Evolutionary conservation across 37 sponge, comb jelly and placozoan genomes (phyloP), one percentile per base, ranked within the genome.

Genomic region (Haliclona indistincta): DNA sequence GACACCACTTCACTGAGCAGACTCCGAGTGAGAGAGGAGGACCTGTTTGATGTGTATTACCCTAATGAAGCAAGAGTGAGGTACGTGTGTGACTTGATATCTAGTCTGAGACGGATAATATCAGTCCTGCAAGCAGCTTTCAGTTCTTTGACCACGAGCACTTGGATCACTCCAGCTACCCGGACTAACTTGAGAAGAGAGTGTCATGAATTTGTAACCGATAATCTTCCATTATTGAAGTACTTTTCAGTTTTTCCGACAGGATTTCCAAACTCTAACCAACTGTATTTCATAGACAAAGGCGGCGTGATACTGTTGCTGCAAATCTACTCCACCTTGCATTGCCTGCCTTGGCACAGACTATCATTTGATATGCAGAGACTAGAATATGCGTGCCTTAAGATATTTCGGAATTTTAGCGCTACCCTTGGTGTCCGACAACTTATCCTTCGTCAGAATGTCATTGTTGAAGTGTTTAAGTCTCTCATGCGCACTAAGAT

Each of bases 221-320:
- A 78, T 35, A 25, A 19, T 34, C 29, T 78, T 30, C 34, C 79
- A 4, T n/a, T n/a, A n/a, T 28, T 58, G 6, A 11, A n/a, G 25
- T 58, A 58, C 28, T 58, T 58, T 20, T 58, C 60, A 25, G 60
- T 58, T 20, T 58, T n/a, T 20, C 60, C 60, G 7, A 58, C 41
- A 2, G 62, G 37, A 13, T 33, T 22, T 26, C 29, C 56, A 10
- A 42, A 55, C 19, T 68, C 79, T 3, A 78, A 78, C 56, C 68
- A 67, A 35, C 56, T 78, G 54, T 56, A 66, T 10, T 78, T 78
- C 42, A n/a, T 78, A n/a, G 2, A 68, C 40, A 67, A 36, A 5
- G 56, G 43, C 13, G 79, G 79, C 28, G 29, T 68, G 4, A n/a
- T 4, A 15, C 42, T 51, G 42, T 20, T 78, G 68, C 55, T 66